phyloP scores from a whole-genome alignment of 2,797 vertebrate species.

The Hoplostethus atlanticus region DNA sequence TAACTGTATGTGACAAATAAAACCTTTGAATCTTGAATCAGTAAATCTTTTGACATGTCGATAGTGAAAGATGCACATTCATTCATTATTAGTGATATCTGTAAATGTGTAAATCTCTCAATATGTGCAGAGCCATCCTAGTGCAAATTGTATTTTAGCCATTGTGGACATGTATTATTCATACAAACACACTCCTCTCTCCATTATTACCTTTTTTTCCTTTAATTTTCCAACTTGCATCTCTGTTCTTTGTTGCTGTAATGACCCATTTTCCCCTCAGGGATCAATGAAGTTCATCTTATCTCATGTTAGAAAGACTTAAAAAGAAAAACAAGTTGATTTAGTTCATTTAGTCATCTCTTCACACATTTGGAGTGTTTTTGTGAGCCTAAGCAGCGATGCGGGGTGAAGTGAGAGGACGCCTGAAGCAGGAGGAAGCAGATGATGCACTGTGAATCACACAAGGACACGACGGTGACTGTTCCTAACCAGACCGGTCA shows the following conservation, averaged over 20 bases:
- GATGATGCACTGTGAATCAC: slow-evolving; percentile 35
- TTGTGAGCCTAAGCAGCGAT: slow-evolving; percentile 50
- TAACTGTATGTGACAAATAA: no score
- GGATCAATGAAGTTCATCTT: slow-evolving; percentile 41
- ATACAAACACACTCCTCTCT: background rate
- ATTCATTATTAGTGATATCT: no score
- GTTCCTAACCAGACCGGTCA: slow-evolving; percentile 21
- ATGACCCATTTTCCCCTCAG: slow-evolving; percentile 42
- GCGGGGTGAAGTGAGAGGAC: slow-evolving; percentile 1
- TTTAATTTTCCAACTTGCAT: slow-evolving; percentile 1
- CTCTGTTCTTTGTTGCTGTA: slow-evolving; percentile 4
- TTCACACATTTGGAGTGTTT: slow-evolving; percentile 51
- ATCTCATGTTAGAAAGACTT: slow-evolving; percentile 12
- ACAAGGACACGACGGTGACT: slow-evolving; percentile 19
- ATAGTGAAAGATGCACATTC: no score
- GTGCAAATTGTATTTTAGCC: background rate
- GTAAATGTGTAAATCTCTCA: no score
- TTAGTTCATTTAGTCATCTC: slow-evolving; percentile 67
- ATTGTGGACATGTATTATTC: slow-evolving; percentile 27
- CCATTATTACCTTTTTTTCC: background rate
- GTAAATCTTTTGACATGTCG: no score
- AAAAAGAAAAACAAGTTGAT: slow-evolving; percentile 30
- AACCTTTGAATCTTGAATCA: no score
- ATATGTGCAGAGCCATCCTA: no score
- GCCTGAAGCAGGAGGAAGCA: slow-evolving; percentile 33